A percentile compares a stretch with the other conserved stretches of the same genome.
phyloP scores from a whole-genome alignment of 2,113 vertebrate species.

The Oceanodroma tethys region DNA sequence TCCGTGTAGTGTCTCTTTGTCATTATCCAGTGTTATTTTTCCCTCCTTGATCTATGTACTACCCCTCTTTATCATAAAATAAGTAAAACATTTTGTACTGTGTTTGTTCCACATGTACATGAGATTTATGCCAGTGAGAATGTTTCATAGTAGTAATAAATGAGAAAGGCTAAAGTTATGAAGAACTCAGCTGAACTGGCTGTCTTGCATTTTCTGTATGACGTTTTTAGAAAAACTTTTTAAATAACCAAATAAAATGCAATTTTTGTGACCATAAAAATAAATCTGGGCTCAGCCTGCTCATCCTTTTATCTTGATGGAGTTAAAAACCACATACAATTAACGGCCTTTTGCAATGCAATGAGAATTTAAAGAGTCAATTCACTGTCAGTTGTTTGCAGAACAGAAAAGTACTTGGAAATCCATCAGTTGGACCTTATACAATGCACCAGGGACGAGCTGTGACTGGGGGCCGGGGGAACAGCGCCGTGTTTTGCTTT shows the following conservation, averaged over 20 bases:
- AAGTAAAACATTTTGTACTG: constrained; percentile 25
- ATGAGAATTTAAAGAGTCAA: neutral
- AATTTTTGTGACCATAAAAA: neutral
- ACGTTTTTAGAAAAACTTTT: neutral
- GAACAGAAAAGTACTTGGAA: neutral
- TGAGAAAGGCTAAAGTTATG: neutral
- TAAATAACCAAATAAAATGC: neutral
- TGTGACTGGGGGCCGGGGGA: neutral
- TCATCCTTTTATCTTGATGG: constrained; percentile 16
- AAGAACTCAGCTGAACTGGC: neutral
- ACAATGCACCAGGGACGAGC: neutral
- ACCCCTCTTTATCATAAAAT: neutral
- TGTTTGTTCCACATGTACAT: neutral
- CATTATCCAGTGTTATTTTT: neutral
- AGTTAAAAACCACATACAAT: neutral
- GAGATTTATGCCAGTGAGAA: neutral
- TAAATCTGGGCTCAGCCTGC: neutral
- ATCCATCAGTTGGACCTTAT: neutral
- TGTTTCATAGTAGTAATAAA: constrained; percentile 1
- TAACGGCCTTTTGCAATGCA: neutral
- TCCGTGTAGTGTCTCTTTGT: neutral
- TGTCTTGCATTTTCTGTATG: neutral
- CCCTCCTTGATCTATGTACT: neutral
- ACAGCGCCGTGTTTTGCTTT: neutral
- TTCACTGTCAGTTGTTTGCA: neutral